phyloP scores from a whole-genome alignment of 1,140 invertebrate species.

The Eriosoma lanigerum region DNA sequence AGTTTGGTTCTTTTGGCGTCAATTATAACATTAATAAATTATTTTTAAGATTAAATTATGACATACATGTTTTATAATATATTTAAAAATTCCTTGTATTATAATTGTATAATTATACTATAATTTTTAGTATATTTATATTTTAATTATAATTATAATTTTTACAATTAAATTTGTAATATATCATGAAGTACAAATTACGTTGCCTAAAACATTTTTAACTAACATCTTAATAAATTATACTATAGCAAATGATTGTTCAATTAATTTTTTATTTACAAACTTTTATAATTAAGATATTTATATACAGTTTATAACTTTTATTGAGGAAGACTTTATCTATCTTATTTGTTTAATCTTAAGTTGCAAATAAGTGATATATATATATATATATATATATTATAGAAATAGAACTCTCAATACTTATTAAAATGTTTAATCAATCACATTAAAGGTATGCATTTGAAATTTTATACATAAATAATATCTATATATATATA shows the following conservation, averaged over 20 bases:
- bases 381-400: background rate
- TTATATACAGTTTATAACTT: slow-evolving; percentile 10
- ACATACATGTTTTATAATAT: background rate
- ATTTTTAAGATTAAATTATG: background rate
- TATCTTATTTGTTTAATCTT: background rate
- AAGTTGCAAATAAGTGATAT: background rate
- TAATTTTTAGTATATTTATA: background rate
- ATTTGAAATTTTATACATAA: slow-evolving; percentile 2
- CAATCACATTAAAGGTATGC: background rate
- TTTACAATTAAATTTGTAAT: too few species aligned
- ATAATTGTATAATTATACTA: background rate
- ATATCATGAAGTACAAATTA: background rate
- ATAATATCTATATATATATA: background rate
- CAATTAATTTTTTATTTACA: slow-evolving; percentile 23
- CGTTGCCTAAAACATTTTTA: too few species aligned
- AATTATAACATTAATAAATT: slow-evolving; percentile 3
- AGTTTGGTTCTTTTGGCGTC: slow-evolving; percentile 3
- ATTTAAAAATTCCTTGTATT: background rate
- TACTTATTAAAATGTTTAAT: too few species aligned
- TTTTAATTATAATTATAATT: too few species aligned
- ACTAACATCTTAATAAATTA: background rate
- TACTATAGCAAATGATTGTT: slow-evolving; percentile 16
- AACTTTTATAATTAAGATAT: slow-evolving; percentile 1
- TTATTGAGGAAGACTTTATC: slow-evolving; percentile 15
- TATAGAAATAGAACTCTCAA: background rate